Percentiles rank a stretch among this genome's conserved stretches.
Evolutionary conservation across 2,797 vertebrate genomes (phyloP).

Genomic region (Vespertilio murinus): DNA sequence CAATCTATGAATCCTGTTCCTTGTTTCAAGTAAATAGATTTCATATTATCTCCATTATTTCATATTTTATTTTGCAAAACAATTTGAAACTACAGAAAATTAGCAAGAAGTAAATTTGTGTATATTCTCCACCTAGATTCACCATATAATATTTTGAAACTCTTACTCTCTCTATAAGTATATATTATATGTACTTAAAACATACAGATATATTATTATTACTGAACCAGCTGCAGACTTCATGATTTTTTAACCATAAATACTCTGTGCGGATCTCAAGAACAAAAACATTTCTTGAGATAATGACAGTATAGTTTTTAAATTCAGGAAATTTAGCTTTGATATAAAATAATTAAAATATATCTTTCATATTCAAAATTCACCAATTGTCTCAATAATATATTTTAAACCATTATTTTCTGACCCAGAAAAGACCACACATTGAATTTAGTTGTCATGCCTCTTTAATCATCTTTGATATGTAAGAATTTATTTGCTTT

Average conservation of each 20-base stretch:
- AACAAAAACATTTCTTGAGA: not conserved
- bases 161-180: not conserved
- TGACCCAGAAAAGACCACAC: not conserved
- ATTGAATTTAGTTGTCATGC: not conserved
- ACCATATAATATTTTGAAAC: not conserved
- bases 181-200: not conserved
- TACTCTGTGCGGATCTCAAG: not conserved
- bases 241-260: not conserved
- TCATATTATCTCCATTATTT: not conserved
- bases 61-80: not conserved
- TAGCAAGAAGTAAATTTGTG: not conserved
- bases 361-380: not conserved
- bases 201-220: not conserved
- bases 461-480: not conserved
- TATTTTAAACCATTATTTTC: not conserved
- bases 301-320: not conserved
- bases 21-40: not conserved
- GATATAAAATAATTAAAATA: not conserved
- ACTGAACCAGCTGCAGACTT: not conserved
- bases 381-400: not conserved
- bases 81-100: not conserved
- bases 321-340: not conserved
- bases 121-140: not conserved
- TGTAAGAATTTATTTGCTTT: not conserved
- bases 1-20: not conserved